Base-by-base conservation (phyloP, 1,140 invertebrate species). In the Triops cancriformis region DNA sequence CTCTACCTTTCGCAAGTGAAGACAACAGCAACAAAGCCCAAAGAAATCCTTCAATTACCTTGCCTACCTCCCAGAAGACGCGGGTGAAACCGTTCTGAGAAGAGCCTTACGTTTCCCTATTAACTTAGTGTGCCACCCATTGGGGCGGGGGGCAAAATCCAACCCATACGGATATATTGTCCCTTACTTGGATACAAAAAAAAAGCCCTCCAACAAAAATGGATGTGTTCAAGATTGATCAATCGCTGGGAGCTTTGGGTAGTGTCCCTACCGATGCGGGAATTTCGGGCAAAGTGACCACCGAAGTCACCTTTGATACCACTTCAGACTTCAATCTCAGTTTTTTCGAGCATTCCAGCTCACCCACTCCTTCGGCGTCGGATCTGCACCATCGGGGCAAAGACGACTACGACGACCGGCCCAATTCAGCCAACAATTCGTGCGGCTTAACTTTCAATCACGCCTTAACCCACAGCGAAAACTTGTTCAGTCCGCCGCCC, bases 301-400 rank as follows among this genome's bases (percentile, higher is more conserved):
- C 89, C 78, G 89, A 90, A 84, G 90, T 91, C 86, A 81, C 88
- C 80, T 92, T 92, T 83, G 90, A 91, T 85, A 90, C 90, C 81
- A 90, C 90, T 83, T 88, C 89, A 76, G 91, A 91, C 83, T 92
- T 92, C 83, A 91, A 92, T 86, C 86, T 92, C 81, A 89, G 90
- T 85, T 92, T 92, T 85, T 92, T 92, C 85, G 91, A 92, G 85
- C 87, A 80, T n/a, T 81, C 81, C 28, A 77, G 80, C 27, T 80
- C 81, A 12, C 78, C 81, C 42, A 79, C 78, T 77, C 78, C 73
- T 45, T 51, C 41, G 74, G 75, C 26, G 26, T 76, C 31, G 78
- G 74, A n/a, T 73, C 80, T 78, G 77, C 75, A 42, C 26, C 78
- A n/a, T 26, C 90, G 87, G 31, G 31, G 31, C 81, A 88, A 87